Evolutionary conservation across 2,888 invertebrate genomes (phyloP), one percentile per base, ranked within the genome.

Genomic region (Zygothrica quintamaculata): DNA sequence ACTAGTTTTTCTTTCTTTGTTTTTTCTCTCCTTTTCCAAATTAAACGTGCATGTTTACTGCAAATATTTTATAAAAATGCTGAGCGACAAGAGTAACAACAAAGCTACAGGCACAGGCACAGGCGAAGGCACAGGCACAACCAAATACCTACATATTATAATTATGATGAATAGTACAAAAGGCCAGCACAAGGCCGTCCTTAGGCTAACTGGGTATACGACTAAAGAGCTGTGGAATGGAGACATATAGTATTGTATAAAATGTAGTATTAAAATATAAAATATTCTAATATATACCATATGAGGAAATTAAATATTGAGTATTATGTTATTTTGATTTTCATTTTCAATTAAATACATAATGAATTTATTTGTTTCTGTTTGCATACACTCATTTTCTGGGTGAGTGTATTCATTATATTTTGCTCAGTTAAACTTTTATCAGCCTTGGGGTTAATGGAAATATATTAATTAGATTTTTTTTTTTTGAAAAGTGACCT

Each of bases 1-100:
- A 47, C 46, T 66, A 60, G 48, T 66, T 59, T 39, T 29, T 8
- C 26, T 26, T 26, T 26, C 8, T 26, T 6, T 4, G 26, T 26
- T 22, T 53, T 50, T 57, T 44, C 64, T 52, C 50, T 40, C 37
- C 43, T 3, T n/a, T 60, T 65, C 53, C 67, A 86, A 85, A 87
- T 87, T 82, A 84, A 74, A 74, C 87, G 81, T 87, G 87, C 87
- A 87, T 87, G 87, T 81, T 85, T 64, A 74, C 65, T 60, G 77
- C 71, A 53, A 36, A 62, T 66, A 65, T 65, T 69, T 76, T 44
- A 69, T 59, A 57, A 37, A 58, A 58, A 43, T 55, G 52, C 39
- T 16, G 22, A 74, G 60, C 61, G 57, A 53, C 51, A 66, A 36
- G 42, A 31, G 36, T 46, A 37, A 50, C 55, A 51, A 26, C 44